A percentile compares a stretch with the other conserved stretches of the same genome.
Conservation (phyloP, 2,888 invertebrate genomes). For the Branchinecta sandiegonensis region DNA sequence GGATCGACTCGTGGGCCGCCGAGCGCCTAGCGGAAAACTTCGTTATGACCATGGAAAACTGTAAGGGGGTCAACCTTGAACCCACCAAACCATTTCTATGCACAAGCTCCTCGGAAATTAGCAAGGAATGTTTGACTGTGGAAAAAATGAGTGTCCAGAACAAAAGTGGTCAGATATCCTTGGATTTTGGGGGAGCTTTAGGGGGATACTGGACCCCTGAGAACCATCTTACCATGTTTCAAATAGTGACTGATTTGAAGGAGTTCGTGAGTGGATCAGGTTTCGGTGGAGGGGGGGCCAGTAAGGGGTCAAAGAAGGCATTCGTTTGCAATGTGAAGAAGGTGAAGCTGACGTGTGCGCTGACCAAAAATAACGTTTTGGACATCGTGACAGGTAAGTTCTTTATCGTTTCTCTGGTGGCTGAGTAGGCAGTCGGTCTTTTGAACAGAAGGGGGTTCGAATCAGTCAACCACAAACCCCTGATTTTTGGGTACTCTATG, state of each 20-base stretch:
- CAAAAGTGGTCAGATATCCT: background rate
- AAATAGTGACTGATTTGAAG: background rate
- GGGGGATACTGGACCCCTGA: background rate
- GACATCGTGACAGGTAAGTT: background rate
- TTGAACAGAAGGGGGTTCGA: conserved; percentile 17
- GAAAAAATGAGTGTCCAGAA: conserved; percentile 9
- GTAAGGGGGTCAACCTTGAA: conserved; percentile 47
- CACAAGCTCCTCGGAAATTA: conserved; percentile 39
- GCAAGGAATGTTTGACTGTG: conserved; percentile 28
- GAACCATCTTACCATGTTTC: background rate
- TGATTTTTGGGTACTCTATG: no score
- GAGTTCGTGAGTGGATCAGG: conserved; percentile 3
- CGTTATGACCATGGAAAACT: conserved; percentile 46
- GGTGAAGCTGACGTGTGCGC: background rate
- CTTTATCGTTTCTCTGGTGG: background rate
- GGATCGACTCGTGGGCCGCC: conserved; percentile 49
- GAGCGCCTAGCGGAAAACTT: conserved; percentile 42
- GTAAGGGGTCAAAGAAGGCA: background rate
- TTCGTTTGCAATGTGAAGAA: background rate
- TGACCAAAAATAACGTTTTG: background rate
- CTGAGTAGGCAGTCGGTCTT: conserved; percentile 18
- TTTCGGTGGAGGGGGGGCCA: conserved; percentile 3
- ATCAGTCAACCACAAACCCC: conserved; percentile 9
- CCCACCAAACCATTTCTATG: conserved; percentile 41
- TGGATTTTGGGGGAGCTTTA: background rate